These are phyloP conservation scores for Caenorhabditis wallacei DNA, from an alignment of 2,888 invertebrate species.

Conservation along the genomic window DNA sequence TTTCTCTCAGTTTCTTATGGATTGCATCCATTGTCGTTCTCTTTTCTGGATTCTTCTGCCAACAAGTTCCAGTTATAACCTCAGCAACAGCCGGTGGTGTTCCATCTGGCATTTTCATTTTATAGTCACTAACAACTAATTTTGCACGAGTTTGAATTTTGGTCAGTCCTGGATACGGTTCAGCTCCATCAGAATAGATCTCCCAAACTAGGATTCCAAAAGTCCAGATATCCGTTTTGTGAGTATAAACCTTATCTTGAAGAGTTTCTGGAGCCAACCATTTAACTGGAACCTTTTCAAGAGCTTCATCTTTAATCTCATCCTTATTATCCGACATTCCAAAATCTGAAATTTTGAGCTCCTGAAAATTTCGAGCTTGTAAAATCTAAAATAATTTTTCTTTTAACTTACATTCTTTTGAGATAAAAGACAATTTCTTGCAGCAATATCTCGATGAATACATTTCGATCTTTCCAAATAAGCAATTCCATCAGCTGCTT, in stretches of 20 bases:
- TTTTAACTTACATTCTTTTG: slow-evolving; percentile 56
- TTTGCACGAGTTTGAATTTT: slow-evolving; percentile 78
- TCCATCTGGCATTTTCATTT: slow-evolving; percentile 79
- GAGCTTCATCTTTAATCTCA: slow-evolving; percentile 76
- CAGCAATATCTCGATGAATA: slow-evolving; percentile 92
- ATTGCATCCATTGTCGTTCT: slow-evolving; percentile 74
- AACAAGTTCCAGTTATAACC: slow-evolving; percentile 68
- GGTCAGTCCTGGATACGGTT: slow-evolving; percentile 78
- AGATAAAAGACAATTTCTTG: slow-evolving; percentile 88
- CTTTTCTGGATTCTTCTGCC: slow-evolving; percentile 77
- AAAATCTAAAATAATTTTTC: background rate
- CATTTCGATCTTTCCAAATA: slow-evolving; percentile 91
- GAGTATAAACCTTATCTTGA: slow-evolving; percentile 76
- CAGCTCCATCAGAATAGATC: slow-evolving; percentile 77
- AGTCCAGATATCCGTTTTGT: slow-evolving; percentile 77
- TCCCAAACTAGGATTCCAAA: slow-evolving; percentile 77
- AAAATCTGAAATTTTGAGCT: slow-evolving; percentile 83
- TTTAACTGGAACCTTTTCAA: slow-evolving; percentile 77
- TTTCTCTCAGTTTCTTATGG: slow-evolving; percentile 61
- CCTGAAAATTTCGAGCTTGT: slow-evolving; percentile 40
- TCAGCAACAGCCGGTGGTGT: slow-evolving; percentile 57
- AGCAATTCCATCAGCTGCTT: slow-evolving; percentile 89
- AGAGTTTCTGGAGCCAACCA: slow-evolving; percentile 80
- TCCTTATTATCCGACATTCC: slow-evolving; percentile 81
- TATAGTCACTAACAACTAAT: slow-evolving; percentile 77